Evolutionary conservation across 2,113 vertebrate genomes (phyloP).

Genomic region (Atractosteus spatula): DNA sequence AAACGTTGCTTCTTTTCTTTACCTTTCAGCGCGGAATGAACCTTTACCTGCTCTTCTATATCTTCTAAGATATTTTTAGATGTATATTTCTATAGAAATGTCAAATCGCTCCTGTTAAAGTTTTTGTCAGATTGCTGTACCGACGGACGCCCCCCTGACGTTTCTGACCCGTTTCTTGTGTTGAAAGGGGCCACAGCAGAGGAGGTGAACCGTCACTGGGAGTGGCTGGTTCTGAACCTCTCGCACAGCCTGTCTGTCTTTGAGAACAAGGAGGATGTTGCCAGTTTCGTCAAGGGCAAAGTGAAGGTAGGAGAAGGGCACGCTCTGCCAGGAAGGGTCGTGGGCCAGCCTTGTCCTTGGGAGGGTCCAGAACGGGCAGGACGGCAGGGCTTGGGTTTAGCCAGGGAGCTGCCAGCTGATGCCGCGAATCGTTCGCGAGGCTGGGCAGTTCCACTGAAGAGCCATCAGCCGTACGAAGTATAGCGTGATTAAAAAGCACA

Average conservation of each 20-base stretch:
- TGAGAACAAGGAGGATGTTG: constrained; percentile 93
- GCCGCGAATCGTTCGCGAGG: no score
- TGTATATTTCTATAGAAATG: neutral
- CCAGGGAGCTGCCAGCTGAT: no score
- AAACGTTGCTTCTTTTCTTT: no score
- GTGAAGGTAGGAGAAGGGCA: constrained; percentile 75
- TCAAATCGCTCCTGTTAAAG: constrained; percentile 1
- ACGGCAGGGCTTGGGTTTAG: no score
- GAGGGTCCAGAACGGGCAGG: no score
- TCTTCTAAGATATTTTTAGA: neutral
- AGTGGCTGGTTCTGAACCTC: constrained; percentile 90
- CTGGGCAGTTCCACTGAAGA: no score
- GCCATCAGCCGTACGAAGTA: no score
- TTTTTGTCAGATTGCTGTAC: no score
- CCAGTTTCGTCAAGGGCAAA: constrained; percentile 91
- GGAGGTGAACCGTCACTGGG: constrained; percentile 92
- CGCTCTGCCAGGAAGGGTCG: neutral
- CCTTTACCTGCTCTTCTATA: neutral
- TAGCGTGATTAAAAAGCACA: no score
- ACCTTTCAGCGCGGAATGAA: no score
- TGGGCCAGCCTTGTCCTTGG: neutral
- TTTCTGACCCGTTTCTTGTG: constrained; percentile 21
- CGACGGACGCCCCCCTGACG: neutral
- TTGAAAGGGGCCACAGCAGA: constrained; percentile 80
- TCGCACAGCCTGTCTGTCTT: constrained; percentile 91